phyloP scores from a whole-genome alignment of 2,888 invertebrate genomes.

The Hesperia comma region DNA sequence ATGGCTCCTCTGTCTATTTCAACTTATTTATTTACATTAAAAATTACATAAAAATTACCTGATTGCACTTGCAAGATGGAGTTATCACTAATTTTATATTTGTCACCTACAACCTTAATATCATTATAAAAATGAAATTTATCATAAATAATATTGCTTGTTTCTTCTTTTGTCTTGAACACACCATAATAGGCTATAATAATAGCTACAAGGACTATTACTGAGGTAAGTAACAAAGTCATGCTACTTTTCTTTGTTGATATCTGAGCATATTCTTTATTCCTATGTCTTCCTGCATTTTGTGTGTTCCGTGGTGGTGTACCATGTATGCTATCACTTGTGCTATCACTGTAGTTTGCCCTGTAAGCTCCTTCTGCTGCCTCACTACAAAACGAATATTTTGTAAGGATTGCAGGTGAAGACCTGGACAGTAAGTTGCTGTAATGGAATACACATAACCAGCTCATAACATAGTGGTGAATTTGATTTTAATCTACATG shows the following conservation, averaged over 20 bases:
- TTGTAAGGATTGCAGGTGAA: constrained; percentile 65
- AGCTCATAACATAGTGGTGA: constrained; percentile 50
- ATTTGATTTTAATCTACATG: background rate
- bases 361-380: constrained; percentile 41
- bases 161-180: constrained; percentile 20
- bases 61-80: constrained; percentile 65
- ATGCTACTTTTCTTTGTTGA: background rate
- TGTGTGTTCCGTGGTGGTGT: constrained; percentile 6
- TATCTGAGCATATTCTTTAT: background rate
- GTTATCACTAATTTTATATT: constrained; percentile 64
- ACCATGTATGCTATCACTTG: constrained; percentile 11
- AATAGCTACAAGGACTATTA: constrained; percentile 13
- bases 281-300: constrained; percentile 8
- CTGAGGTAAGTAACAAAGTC: background rate
- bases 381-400: constrained; percentile 67
- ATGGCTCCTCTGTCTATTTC: too few species aligned
- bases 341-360: constrained; percentile 13
- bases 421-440: constrained; percentile 69
- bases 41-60: constrained; percentile 54
- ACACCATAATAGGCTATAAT: background rate
- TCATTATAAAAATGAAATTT: constrained; percentile 61
- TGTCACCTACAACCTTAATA: constrained; percentile 58
- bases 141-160: constrained; percentile 50
- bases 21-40: too few species aligned
- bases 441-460: constrained; percentile 70